Evolutionary conservation across 2,888 invertebrate genomes (phyloP).

Genomic region (Deilephila porcellus): DNA sequence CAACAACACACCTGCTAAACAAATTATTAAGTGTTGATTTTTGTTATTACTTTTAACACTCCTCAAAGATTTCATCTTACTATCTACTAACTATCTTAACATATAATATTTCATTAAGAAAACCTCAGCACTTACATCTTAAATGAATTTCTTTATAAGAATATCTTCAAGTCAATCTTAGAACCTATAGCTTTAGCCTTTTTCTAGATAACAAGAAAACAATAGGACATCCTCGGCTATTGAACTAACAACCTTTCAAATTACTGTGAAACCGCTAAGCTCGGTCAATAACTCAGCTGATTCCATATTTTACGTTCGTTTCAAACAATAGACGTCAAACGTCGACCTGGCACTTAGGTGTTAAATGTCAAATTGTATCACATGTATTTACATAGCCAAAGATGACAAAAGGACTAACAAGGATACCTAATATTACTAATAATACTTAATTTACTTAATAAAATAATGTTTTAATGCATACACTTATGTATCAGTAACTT

Average conservation of each 20-base stretch:
- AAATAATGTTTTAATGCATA: too few species aligned
- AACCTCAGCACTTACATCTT: too few species aligned
- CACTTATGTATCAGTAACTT: too few species aligned
- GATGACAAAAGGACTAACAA: not conserved
- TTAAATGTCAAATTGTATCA: not conserved
- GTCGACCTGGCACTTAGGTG: not conserved
- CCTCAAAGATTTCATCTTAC: too few species aligned
- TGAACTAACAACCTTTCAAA: not conserved
- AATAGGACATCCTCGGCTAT: not conserved
- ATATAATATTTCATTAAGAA: too few species aligned
- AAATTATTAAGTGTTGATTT: too few species aligned
- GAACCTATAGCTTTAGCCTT: not conserved
- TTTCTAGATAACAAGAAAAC: not conserved
- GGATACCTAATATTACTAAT: not conserved
- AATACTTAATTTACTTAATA: not conserved
- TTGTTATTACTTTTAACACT: too few species aligned
- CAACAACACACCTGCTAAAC: too few species aligned
- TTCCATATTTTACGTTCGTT: not conserved
- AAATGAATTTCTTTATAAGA: too few species aligned
- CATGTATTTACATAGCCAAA: not conserved
- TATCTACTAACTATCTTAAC: too few species aligned
- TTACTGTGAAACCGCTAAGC: not conserved
- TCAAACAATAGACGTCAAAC: not conserved
- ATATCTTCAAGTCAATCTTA: not conserved
- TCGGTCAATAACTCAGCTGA: not conserved